Evolutionary conservation across 2,888 invertebrate genomes (phyloP).

Genomic region (Acanthosoma haemorrhoidale): DNA sequence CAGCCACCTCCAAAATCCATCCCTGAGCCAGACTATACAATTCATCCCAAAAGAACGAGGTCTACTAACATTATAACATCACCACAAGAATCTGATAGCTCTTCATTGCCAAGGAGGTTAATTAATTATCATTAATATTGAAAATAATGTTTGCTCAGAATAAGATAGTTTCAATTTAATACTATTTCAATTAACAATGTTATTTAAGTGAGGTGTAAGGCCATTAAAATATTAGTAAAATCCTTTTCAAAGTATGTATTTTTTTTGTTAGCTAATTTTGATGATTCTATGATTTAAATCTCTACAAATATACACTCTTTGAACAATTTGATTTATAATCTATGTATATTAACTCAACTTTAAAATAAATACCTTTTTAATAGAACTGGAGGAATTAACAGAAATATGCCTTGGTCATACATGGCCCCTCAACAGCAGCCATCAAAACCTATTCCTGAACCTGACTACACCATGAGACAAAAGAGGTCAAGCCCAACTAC

Average conservation of each 20-base stretch:
- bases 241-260: too few relatives aligned
- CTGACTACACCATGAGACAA: slow-evolving; percentile 9
- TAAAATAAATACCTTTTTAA: neutral
- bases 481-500: neutral
- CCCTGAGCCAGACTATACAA: neutral
- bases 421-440: neutral
- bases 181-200: too few relatives aligned
- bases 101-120: neutral
- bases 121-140: too few relatives aligned
- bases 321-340: too few relatives aligned
- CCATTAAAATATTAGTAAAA: too few relatives aligned
- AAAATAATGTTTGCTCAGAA: too few relatives aligned
- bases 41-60: neutral
- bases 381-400: neutral
- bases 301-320: too few relatives aligned
- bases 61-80: neutral
- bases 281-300: too few relatives aligned
- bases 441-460: neutral
- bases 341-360: too few relatives aligned
- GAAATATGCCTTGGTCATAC: neutral
- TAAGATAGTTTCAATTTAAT: too few relatives aligned
- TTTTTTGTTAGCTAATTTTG: too few relatives aligned
- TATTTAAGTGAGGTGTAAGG: too few relatives aligned
- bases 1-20: neutral
- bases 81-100: neutral